These are phyloP conservation scores for Drosophila navojoa DNA, from an alignment of 1,140 invertebrate genomes.

Conservation along the genomic window DNA sequence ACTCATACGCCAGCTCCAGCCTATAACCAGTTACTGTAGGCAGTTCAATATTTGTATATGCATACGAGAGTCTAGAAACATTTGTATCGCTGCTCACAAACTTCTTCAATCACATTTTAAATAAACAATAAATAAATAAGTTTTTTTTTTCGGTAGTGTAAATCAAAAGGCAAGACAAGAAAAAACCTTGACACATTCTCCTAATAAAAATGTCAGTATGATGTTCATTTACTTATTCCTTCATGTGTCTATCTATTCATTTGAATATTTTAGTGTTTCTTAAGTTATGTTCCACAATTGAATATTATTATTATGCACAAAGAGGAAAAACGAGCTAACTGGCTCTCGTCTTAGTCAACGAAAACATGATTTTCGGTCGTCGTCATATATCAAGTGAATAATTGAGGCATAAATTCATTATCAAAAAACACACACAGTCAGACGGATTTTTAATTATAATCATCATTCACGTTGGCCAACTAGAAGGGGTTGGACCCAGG, in stretches of 20 bases:
- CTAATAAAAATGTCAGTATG: not conserved
- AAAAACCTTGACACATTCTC: not conserved
- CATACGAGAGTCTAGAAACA: too few relatives aligned
- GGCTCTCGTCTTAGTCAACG: slow-evolving; percentile 28
- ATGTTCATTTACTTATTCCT: not conserved
- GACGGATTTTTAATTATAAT: slow-evolving; percentile 63
- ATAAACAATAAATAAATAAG: too few relatives aligned
- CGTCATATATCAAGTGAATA: slow-evolving; percentile 46
- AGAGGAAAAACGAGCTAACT: not conserved
- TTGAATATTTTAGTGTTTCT: not conserved
- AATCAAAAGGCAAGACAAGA: too few relatives aligned
- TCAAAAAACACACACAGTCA: slow-evolving; percentile 35
- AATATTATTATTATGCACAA: not conserved
- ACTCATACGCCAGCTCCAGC: too few relatives aligned
- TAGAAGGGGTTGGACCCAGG: slow-evolving; percentile 21
- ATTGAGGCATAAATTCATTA: slow-evolving; percentile 51
- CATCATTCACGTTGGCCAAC: slow-evolving; percentile 65
- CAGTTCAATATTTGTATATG: too few relatives aligned
- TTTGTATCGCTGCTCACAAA: too few relatives aligned
- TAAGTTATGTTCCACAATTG: slow-evolving; percentile 26
- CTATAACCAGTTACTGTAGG: too few relatives aligned
- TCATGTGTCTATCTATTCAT: slow-evolving; percentile 1
- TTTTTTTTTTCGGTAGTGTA: too few relatives aligned
- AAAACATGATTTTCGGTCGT: slow-evolving; percentile 43
- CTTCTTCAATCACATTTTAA: too few relatives aligned